Base-by-base conservation (phyloP, 1,140 invertebrate species). In the Platyscapa corneri region DNA sequence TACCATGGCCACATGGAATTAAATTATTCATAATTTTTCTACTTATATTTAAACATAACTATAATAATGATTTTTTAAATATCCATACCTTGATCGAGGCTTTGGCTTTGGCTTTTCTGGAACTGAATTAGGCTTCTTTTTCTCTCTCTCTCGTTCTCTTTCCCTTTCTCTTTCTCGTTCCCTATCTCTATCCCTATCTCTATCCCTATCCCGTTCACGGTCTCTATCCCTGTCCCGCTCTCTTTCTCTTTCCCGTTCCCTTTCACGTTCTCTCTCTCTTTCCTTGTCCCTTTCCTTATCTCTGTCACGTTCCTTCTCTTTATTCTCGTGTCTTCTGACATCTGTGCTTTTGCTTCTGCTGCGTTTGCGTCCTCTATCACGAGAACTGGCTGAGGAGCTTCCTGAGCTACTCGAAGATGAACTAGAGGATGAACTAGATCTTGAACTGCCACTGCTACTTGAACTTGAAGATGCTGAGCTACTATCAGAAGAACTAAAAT, bases 361-460 rank as follows among this genome's bases (percentile, higher is more conserved):
- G 27, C 92, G 91, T 78, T 93, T 92, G 49, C 92, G 91, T 49
- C 91, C 91, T 85, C 90, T 92, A 83, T 91, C 92, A 87, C 89
- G 89, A 64, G 95, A 96, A 64, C 95, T 94, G 53, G 93, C 94
- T 3, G 95, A 95, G 0, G 95, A 96, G 82, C 94, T 95, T 20
- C 94, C 94, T 0, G 95, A 96, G 89, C 95, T 96, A 86, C 95
- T 96, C 1, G 96, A 97, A 0, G 90, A 91, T 20, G 90, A 92
- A 70, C 96, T 96, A 1, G 96, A 97, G 65, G 95, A 95, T 0
- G 96, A 96, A 64, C 95, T 96, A 0, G 96, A 96, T 88, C 96
- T 94, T 0, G 96, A 96, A 86, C 94, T 94, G 53, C 94, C 94
- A 23, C 94, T 94, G 70, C 94, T 94, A 85, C 94, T 94, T 0